Evolutionary conservation across 2,888 invertebrate species (phyloP).

Genomic region (Trissoscelio sp.): DNA sequence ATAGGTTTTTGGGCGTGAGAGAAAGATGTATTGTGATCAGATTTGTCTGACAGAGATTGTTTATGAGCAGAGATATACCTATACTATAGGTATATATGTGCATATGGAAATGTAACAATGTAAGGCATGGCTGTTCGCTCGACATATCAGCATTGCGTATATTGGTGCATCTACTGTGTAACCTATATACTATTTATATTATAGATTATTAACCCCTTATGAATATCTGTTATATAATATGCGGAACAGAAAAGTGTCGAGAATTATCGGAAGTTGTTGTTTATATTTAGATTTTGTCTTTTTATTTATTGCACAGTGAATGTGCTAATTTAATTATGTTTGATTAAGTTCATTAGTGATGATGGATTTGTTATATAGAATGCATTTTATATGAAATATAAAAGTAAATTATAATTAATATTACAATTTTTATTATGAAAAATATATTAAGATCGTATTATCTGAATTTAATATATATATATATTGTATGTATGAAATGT

Average conservation of each 20-base stretch:
- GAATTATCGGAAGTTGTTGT: background rate
- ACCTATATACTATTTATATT: constrained; percentile 55
- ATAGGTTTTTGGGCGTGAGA: constrained; percentile 9
- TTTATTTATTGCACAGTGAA: background rate
- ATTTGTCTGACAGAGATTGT: constrained; percentile 11
- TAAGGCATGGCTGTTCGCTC: constrained; percentile 7
- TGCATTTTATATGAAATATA: no score
- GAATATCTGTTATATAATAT: constrained; percentile 24
- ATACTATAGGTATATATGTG: background rate
- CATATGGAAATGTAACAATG: constrained; percentile 15
- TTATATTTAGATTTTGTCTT: background rate
- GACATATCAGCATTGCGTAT: constrained; percentile 19
- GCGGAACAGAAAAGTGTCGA: constrained; percentile 9
- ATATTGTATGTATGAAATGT: no score
- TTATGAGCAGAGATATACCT: background rate
- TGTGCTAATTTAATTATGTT: background rate
- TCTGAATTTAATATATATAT: no score
- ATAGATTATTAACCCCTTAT: constrained; percentile 48
- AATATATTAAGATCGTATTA: no score
- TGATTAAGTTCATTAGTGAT: no score
- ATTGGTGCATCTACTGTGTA: constrained; percentile 19
- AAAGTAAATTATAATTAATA: no score
- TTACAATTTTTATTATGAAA: no score
- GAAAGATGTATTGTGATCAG: background rate
- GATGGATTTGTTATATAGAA: no score